Percentiles rank a stretch among this genome's conserved stretches.
phyloP scores from a whole-genome alignment of 2,113 vertebrate species.

The Macquaria australasica region DNA sequence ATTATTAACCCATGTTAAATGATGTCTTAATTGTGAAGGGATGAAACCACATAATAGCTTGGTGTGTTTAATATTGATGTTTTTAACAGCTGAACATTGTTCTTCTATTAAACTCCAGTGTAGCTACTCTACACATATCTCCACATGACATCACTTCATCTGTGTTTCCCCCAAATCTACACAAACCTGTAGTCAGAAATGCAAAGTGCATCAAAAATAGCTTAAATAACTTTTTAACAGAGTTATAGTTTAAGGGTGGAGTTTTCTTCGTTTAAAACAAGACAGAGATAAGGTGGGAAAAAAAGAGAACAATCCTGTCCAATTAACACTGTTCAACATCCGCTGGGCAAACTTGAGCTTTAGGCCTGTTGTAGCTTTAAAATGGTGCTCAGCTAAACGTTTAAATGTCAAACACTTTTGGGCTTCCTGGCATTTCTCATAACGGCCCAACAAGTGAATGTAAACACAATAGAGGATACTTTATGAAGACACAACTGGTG shows the following conservation, averaged over 20 bases:
- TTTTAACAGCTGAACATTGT: not conserved
- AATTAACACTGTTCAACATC: slow-evolving; percentile 32
- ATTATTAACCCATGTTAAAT: not conserved
- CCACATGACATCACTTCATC: not conserved
- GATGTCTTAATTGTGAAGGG: not conserved
- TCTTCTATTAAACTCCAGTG: not conserved
- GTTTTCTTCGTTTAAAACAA: slow-evolving; percentile 9
- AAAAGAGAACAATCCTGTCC: not conserved
- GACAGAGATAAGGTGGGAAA: not conserved
- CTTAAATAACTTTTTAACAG: slow-evolving; percentile 1
- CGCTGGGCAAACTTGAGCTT: slow-evolving; percentile 2
- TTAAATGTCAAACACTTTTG: slow-evolving; percentile 27
- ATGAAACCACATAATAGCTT: not conserved
- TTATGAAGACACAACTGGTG: slow-evolving; percentile 31
- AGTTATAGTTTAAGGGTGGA: not conserved
- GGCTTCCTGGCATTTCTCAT: slow-evolving; percentile 26
- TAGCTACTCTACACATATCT: slow-evolving; percentile 12
- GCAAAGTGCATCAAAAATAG: slow-evolving; percentile 18
- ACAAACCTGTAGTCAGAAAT: not conserved
- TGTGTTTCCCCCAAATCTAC: not conserved
- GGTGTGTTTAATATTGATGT: not conserved
- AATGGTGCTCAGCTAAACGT: slow-evolving; percentile 17
- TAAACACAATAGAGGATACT: slow-evolving; percentile 48
- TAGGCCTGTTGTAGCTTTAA: slow-evolving; percentile 30
- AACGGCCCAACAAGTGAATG: slow-evolving; percentile 16